Evolutionary conservation across 2,888 invertebrate species (phyloP).

Genomic region (Plusia festucae): DNA sequence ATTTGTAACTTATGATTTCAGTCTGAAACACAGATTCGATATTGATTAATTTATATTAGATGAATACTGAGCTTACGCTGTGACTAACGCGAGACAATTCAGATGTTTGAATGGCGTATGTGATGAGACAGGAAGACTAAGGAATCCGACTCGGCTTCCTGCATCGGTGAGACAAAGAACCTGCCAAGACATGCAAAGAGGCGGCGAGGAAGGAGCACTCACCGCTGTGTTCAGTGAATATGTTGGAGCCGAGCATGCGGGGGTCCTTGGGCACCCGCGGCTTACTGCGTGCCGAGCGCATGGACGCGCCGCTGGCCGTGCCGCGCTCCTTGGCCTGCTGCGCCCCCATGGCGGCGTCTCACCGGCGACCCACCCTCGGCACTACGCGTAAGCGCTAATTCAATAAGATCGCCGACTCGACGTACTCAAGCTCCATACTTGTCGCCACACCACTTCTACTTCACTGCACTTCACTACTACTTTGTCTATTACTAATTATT

Average conservation of each 20-base stretch:
- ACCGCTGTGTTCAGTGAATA: slow-evolving; percentile 98
- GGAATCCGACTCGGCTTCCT: not conserved
- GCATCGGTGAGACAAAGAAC: not conserved
- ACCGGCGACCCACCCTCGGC: slow-evolving; percentile 56
- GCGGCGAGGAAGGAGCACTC: slow-evolving; percentile 77
- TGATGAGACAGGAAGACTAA: not conserved
- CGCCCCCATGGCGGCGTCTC: slow-evolving; percentile 93
- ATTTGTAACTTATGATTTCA: not conserved
- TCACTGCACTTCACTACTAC: slow-evolving; percentile 35
- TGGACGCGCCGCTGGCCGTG: slow-evolving; percentile 92
- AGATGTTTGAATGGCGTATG: not conserved
- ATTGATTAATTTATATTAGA: not conserved
- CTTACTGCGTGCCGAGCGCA: slow-evolving; percentile 93
- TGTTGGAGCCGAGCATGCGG: slow-evolving; percentile 95
- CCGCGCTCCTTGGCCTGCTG: slow-evolving; percentile 98
- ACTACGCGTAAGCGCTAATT: slow-evolving; percentile 70
- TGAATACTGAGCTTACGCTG: not conserved
- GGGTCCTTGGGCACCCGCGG: slow-evolving; percentile 94
- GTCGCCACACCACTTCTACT: slow-evolving; percentile 21
- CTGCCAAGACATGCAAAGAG: not conserved
- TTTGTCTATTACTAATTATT: slow-evolving; percentile 17
- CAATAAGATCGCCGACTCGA: slow-evolving; percentile 74
- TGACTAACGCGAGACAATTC: not conserved
- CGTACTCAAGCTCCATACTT: slow-evolving; percentile 71
- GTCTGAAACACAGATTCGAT: not conserved